Percentiles rank a stretch among this genome's conserved stretches.
Conservation (phyloP, 1,140 invertebrate species). For the Sinella curviseta region DNA sequence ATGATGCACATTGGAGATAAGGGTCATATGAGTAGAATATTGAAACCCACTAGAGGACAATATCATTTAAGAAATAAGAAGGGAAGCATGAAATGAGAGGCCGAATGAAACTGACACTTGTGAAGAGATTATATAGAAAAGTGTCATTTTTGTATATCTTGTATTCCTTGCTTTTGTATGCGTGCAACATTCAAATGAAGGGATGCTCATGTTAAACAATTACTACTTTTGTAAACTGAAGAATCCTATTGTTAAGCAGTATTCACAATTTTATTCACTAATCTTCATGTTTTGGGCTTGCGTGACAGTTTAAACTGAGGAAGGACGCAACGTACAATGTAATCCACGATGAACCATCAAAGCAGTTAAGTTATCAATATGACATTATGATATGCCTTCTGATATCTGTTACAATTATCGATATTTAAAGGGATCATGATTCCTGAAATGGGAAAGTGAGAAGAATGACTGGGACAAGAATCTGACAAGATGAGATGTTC, state of each 20-base stretch:
- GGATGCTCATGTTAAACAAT: not conserved
- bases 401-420: not conserved
- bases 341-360: too few relatives aligned
- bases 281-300: constrained; percentile 9
- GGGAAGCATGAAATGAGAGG: not conserved
- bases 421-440: not conserved
- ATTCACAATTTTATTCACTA: not conserved
- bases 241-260: not conserved
- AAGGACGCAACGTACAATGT: not conserved
- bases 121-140: not conserved
- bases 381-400: not conserved
- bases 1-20: too few relatives aligned
- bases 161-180: not conserved
- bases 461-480: too few relatives aligned
- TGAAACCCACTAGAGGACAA: not conserved
- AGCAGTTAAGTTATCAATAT: not conserved
- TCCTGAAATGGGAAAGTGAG: not conserved
- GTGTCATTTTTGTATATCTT: not conserved
- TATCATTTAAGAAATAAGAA: not conserved
- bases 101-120: not conserved
- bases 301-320: not conserved
- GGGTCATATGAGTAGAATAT: not conserved
- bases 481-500: not conserved
- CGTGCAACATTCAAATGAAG: too few relatives aligned
- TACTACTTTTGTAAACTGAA: not conserved